Conservation (phyloP, 1,140 invertebrate species). For the Penaeus vannamei region DNA sequence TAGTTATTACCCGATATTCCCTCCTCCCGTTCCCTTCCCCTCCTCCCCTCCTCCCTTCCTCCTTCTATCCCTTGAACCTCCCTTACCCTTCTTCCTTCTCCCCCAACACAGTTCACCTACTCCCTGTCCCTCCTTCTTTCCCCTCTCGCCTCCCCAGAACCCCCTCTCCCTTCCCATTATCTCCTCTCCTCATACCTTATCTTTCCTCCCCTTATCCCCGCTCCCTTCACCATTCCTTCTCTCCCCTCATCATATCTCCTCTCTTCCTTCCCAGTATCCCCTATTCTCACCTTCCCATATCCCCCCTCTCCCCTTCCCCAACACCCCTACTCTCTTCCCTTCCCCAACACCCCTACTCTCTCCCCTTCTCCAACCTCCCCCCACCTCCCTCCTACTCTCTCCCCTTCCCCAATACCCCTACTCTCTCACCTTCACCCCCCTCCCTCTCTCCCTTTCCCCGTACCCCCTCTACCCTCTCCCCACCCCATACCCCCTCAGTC, state of each 20-base stretch:
- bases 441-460: no score
- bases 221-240: not conserved
- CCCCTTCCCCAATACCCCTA: not conserved
- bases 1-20: not conserved
- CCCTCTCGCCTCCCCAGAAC: not conserved
- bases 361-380: no score
- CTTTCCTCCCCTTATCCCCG: no score
- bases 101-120: no score
- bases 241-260: no score
- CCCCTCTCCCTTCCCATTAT: not conserved
- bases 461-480: no score
- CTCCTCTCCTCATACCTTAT: not conserved
- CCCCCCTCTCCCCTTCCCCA: not conserved
- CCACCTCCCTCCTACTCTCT: not conserved
- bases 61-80: no score
- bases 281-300: not conserved
- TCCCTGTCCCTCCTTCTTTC: not conserved
- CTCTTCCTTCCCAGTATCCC: not conserved
- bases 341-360: not conserved
- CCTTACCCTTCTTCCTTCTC: no score
- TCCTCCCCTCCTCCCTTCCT: not conserved
- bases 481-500: no score
- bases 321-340: no score
- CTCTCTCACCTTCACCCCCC: not conserved
- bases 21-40: not conserved